A percentile compares a stretch with the other conserved stretches of the same genome.
These are phyloP conservation scores for Oreochromis tanganicae DNA, from an alignment of 2,113 vertebrate genomes.

Conservation along the genomic window DNA sequence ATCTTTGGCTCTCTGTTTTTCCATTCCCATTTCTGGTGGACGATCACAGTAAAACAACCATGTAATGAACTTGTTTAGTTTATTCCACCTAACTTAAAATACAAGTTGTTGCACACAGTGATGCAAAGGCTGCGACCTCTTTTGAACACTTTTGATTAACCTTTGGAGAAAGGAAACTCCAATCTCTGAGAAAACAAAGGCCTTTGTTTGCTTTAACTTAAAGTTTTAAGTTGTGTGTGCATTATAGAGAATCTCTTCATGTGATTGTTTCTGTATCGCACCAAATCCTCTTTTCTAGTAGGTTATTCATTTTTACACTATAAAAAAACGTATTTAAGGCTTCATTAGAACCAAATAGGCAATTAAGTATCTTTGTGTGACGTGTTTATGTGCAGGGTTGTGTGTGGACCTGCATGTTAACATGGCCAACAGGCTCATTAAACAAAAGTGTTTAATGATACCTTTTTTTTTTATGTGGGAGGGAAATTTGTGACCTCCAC, in stretches of 20 bases:
- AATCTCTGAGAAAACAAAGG: neutral
- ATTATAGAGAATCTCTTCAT: neutral
- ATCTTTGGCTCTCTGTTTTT: constrained; percentile 12
- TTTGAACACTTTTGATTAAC: neutral
- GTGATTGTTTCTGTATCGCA: neutral
- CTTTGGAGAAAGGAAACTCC: neutral
- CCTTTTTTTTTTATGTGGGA: constrained; percentile 39
- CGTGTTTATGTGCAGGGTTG: constrained; percentile 22
- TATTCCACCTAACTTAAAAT: constrained; percentile 1
- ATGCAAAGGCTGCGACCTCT: neutral
- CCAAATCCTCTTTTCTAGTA: neutral
- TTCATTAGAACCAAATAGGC: constrained; percentile 5
- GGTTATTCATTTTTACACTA: neutral
- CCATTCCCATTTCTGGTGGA: constrained; percentile 9
- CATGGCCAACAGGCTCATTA: constrained; percentile 52
- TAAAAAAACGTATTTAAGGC: neutral
- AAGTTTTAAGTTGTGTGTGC: neutral
- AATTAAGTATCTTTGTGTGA: constrained; percentile 30
- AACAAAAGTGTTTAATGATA: constrained; percentile 48
- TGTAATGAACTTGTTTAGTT: constrained; percentile 43
- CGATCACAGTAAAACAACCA: constrained; percentile 22
- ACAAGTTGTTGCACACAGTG: neutral
- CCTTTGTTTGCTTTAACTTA: neutral
- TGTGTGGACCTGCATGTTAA: constrained; percentile 22
- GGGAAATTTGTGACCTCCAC: constrained; percentile 51